A percentile compares a stretch with the other conserved stretches of the same genome.
phyloP scores from a whole-genome alignment of 1,140 invertebrate genomes.

The Drosophila bocqueti region DNA sequence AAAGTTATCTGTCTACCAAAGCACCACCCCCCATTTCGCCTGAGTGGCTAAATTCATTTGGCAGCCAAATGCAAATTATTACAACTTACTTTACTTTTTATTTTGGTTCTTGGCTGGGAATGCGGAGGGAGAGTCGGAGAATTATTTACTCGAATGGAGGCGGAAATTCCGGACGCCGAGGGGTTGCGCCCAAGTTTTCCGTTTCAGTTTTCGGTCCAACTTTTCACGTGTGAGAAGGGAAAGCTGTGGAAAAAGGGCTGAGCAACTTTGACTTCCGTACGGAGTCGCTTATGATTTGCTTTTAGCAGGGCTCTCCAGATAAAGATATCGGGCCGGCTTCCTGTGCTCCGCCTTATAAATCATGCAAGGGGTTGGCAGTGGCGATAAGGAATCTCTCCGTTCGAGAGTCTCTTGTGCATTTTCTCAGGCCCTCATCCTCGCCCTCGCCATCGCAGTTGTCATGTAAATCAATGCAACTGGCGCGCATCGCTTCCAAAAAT shows the following conservation, averaged over 20 bases:
- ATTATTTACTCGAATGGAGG: slow-evolving; percentile 73
- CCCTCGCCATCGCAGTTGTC: slow-evolving; percentile 60
- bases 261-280: slow-evolving; percentile 64
- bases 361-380: slow-evolving; percentile 60
- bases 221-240: slow-evolving; percentile 33
- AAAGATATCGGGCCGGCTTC: slow-evolving; percentile 63
- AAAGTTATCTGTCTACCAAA: slow-evolving; percentile 69
- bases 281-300: slow-evolving; percentile 74
- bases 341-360: slow-evolving; percentile 56
- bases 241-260: slow-evolving; percentile 6
- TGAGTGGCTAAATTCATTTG: slow-evolving; percentile 82
- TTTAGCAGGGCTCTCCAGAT: slow-evolving; percentile 58
- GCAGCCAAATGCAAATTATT: slow-evolving; percentile 82
- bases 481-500: slow-evolving; percentile 54
- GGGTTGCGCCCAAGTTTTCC: slow-evolving; percentile 52
- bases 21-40: slow-evolving; percentile 36
- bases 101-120: slow-evolving; percentile 25
- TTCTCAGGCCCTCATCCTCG: slow-evolving; percentile 45
- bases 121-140: slow-evolving; percentile 42
- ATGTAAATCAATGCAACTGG: slow-evolving; percentile 79
- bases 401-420: slow-evolving; percentile 37
- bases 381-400: slow-evolving; percentile 56
- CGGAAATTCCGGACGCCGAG: slow-evolving; percentile 52
- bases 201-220: slow-evolving; percentile 39
- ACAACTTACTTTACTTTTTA: slow-evolving; percentile 77